Conservation (phyloP, 2,797 vertebrate species). For the Babyrousa celebensis region DNA sequence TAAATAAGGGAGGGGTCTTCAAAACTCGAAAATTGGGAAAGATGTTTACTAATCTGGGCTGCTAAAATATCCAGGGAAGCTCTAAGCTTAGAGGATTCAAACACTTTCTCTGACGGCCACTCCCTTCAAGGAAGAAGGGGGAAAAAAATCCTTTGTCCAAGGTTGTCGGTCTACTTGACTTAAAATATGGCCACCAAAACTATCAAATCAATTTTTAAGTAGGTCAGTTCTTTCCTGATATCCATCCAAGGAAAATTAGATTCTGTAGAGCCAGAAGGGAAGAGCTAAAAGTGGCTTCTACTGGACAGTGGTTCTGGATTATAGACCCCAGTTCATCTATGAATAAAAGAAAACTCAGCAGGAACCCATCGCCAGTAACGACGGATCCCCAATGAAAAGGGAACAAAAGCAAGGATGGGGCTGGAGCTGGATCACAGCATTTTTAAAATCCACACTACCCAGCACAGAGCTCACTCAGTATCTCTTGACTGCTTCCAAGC, state of each 20-base stretch:
- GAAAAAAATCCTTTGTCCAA: background rate
- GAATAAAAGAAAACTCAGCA: constrained; percentile 68
- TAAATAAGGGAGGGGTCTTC: background rate
- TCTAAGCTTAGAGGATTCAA: constrained; percentile 18
- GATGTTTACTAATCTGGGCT: background rate
- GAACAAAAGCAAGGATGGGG: background rate
- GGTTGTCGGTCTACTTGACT: constrained; percentile 42
- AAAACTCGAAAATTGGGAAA: background rate
- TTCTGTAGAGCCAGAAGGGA: constrained; percentile 43
- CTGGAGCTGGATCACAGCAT: background rate
- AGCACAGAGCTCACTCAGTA: background rate
- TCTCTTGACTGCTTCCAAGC: background rate
- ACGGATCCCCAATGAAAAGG: background rate
- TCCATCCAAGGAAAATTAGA: constrained; percentile 37
- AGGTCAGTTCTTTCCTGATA: constrained; percentile 60
- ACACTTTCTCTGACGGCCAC: background rate
- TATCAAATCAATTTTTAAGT: constrained; percentile 28
- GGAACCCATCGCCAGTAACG: background rate
- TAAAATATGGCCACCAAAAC: constrained; percentile 50
- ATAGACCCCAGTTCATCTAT: constrained; percentile 39
- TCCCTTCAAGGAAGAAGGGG: background rate
- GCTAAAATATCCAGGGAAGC: constrained; percentile 1
- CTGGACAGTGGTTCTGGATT: background rate
- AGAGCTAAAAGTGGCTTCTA: constrained; percentile 42
- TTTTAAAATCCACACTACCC: background rate